These are phyloP conservation scores for Vicugna pacos DNA, from an alignment of 2,113 vertebrate genomes.

Conservation along the genomic window DNA sequence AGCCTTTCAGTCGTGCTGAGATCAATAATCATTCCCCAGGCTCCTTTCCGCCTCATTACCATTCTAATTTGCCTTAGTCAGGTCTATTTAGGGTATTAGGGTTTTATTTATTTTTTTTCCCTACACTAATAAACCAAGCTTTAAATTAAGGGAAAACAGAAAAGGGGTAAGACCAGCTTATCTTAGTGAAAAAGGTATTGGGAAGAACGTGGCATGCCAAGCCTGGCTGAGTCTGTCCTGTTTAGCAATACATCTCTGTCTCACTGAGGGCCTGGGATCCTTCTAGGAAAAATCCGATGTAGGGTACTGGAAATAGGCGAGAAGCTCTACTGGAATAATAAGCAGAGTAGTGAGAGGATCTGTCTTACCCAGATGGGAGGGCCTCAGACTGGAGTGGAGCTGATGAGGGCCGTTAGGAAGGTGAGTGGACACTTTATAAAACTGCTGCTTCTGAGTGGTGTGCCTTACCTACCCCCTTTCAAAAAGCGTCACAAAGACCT, in stretches of 20 bases:
- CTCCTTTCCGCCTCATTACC: constrained; percentile 82
- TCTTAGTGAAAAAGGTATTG: constrained; percentile 6
- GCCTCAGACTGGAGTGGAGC: background rate
- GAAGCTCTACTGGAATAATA: background rate
- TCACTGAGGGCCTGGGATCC: background rate
- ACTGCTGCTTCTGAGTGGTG: background rate
- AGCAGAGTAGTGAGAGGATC: background rate
- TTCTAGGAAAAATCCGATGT: background rate
- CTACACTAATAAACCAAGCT: constrained; percentile 81
- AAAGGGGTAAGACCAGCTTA: constrained; percentile 60
- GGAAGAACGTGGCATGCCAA: constrained; percentile 49
- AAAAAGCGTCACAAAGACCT: background rate
- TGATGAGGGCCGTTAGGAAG: background rate
- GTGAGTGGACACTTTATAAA: background rate
- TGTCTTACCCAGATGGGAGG: background rate
- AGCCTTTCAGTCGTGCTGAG: constrained; percentile 69
- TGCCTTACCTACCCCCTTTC: background rate
- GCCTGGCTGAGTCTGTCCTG: background rate
- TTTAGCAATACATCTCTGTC: background rate
- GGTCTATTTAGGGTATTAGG: constrained; percentile 54
- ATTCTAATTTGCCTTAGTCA: constrained; percentile 82
- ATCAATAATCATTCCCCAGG: constrained; percentile 80
- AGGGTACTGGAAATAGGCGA: background rate
- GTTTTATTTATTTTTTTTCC: background rate
- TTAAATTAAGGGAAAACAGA: constrained; percentile 74